Percentiles rank a stretch among this genome's conserved stretches.
Conservation (phyloP, 2,113 vertebrate species). For the Perca flavescens region DNA sequence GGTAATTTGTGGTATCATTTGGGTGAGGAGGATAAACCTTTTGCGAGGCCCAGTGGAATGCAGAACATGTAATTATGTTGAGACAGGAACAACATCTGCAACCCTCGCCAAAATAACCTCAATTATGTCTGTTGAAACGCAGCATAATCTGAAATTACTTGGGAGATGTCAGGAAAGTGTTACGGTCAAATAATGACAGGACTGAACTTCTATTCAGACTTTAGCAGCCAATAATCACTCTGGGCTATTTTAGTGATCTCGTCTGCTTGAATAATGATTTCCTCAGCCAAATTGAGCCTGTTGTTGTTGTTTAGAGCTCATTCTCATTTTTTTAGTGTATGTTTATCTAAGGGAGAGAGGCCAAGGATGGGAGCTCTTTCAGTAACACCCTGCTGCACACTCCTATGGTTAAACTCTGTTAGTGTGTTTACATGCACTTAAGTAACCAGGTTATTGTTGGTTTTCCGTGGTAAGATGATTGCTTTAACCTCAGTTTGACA, state of each 20-base stretch:
- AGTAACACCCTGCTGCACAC: neutral
- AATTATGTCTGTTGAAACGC: slow-evolving; percentile 73
- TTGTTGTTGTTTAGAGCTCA: slow-evolving; percentile 11
- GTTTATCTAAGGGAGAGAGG: slow-evolving; percentile 22
- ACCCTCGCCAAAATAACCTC: slow-evolving; percentile 64
- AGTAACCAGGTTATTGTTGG: neutral
- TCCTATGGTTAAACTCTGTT: neutral
- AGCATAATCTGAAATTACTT: slow-evolving; percentile 51
- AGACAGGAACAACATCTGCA: slow-evolving; percentile 72
- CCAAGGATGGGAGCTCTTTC: neutral
- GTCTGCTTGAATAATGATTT: slow-evolving; percentile 47
- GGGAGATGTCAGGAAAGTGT: slow-evolving; percentile 44
- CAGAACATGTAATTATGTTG: slow-evolving; percentile 74
- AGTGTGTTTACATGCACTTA: neutral
- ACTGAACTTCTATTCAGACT: slow-evolving; percentile 26
- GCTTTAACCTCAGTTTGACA: no score
- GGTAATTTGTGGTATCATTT: slow-evolving; percentile 70
- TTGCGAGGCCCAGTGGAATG: slow-evolving; percentile 69
- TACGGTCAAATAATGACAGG: slow-evolving; percentile 50
- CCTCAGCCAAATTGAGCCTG: slow-evolving; percentile 24
- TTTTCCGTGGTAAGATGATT: neutral
- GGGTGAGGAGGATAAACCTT: slow-evolving; percentile 75
- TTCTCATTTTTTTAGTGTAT: neutral
- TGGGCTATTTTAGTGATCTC: slow-evolving; percentile 50
- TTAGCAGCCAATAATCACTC: slow-evolving; percentile 36